Evolutionary conservation across 2,797 vertebrate genomes (phyloP).

Genomic region (Myotis pilosus): DNA sequence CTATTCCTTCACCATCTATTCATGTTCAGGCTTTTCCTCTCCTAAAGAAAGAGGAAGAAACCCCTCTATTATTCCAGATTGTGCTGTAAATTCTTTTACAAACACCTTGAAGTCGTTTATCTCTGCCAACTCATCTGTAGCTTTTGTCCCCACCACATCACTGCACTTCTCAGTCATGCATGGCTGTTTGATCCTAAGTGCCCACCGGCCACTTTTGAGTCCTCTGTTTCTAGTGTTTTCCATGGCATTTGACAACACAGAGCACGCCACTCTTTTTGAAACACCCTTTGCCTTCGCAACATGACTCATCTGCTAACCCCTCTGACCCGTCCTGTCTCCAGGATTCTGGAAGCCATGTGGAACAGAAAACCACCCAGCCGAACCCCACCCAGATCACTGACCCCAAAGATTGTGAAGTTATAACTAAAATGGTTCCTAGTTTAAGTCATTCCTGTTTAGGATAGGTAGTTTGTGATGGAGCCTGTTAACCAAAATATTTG

Average conservation of each 20-base stretch:
- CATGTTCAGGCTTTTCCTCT: neutral
- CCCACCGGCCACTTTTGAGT: neutral
- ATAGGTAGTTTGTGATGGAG: neutral
- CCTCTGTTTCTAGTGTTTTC: neutral
- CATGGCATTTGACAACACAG: neutral
- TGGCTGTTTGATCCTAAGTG: neutral
- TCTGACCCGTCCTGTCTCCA: neutral
- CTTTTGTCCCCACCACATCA: neutral
- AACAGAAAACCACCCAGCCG: slow-evolving; percentile 1
- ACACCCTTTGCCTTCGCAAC: neutral
- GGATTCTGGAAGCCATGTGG: neutral
- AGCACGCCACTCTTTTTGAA: neutral
- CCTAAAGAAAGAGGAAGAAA: slow-evolving; percentile 19
- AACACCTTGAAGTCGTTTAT: neutral
- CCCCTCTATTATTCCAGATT: neutral
- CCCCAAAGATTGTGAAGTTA: neutral
- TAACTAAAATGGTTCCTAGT: neutral
- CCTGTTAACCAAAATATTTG: neutral
- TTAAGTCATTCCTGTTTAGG: neutral
- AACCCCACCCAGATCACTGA: neutral
- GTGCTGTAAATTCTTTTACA: neutral
- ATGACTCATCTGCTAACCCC: neutral
- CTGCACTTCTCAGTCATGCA: neutral
- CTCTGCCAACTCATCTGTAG: neutral
- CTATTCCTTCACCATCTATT: neutral